Evolutionary conservation across 1,140 invertebrate species (phyloP).

Genomic region (Microplitis mediator): DNA sequence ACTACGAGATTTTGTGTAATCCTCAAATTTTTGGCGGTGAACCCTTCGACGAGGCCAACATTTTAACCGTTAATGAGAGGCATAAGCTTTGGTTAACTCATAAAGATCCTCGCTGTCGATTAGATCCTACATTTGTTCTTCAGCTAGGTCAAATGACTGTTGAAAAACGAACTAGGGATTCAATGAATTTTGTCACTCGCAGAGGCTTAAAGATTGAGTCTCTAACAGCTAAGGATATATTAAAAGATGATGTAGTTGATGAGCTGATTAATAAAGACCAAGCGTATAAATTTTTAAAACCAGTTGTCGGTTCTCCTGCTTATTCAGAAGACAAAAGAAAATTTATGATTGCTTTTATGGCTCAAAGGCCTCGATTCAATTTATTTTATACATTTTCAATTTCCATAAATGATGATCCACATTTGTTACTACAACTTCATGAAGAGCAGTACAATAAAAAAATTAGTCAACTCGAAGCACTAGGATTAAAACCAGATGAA

Average conservation of each 20-base stretch:
- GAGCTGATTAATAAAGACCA: not conserved
- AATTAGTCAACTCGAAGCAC: not conserved
- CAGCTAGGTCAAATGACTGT: not conserved
- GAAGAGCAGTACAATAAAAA: not conserved
- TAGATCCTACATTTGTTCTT: not conserved
- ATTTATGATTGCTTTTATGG: not conserved
- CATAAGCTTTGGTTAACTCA: not conserved
- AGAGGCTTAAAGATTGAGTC: not conserved
- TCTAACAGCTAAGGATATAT: not conserved
- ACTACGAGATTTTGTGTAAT: constrained; percentile 5
- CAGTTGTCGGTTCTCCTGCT: not conserved
- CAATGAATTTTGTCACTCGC: not conserved
- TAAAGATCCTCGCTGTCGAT: not conserved
- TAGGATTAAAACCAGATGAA: not conserved
- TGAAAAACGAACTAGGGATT: not conserved
- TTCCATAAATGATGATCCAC: not conserved
- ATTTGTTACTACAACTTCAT: not conserved
- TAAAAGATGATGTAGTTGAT: not conserved
- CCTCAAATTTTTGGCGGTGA: constrained; percentile 13
- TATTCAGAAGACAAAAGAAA: constrained; percentile 1
- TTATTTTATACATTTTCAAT: not conserved
- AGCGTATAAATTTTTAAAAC: constrained; percentile 2
- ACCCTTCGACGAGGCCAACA: not conserved
- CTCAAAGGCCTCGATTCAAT: not conserved
- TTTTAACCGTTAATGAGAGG: not conserved